Evolutionary conservation across 1,140 invertebrate genomes (phyloP), one percentile per base, ranked within the genome.

Genomic region (Brachionus manjavacas): DNA sequence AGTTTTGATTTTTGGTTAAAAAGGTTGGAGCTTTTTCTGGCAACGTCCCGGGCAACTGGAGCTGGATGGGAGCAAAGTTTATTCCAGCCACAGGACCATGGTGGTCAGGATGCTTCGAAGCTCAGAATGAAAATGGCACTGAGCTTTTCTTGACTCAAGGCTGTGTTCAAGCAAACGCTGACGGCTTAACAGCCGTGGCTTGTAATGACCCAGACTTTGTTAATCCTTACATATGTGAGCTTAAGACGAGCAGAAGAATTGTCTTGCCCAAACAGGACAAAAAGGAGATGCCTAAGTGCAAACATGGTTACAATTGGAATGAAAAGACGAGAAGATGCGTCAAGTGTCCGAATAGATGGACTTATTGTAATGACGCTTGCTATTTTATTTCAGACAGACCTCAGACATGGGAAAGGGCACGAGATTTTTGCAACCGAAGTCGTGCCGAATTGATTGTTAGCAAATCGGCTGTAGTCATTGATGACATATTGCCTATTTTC

Each of bases 11-110:
- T 25, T 49, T 20, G 9, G 6, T 76, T 20, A 35, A 11, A n/a
- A 41, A 76, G 72, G 46, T 35, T 20, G 41, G 72, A 14, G 72
- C 72, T 49, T 23, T 43, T 9, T 25, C 41, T 4, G 20, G 8
- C n/a, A 25, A 49, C 9, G 28, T 76, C 28, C 72, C 72, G 1
- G 72, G 72, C n/a, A 76, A 76, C 52, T 76, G 72, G 72, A 49
- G 41, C 11, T 76, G 72, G 72, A 43, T 25, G 46, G 72, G 46
- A 6, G 16, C 7, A 23, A 49, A 4, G 49, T 46, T 49, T 25
- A 23, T 76, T 25, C 72, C 72, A 31, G 72, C 41, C 7, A 11
- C 72, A 1, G 72, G 72, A 49, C 72, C 72, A 2, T 76, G 72
- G 72, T 76, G 72, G 72, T 20, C 41, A 25, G 20, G 31, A 3